These are phyloP conservation scores for Aphodius granarius DNA, from an alignment of 2,888 invertebrate genomes.

Conservation along the genomic window DNA sequence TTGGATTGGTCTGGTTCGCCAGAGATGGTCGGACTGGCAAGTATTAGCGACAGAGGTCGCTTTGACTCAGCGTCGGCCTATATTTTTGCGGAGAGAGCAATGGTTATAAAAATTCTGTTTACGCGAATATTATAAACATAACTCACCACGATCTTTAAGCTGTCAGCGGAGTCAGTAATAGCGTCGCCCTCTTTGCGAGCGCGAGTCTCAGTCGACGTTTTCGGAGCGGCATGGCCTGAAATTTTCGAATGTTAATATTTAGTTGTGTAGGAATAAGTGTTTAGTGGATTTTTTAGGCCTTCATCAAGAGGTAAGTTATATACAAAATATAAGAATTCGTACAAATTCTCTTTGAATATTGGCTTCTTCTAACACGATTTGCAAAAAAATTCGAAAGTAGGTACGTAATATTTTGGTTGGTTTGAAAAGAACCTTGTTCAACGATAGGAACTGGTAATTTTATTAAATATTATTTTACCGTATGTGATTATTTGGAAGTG, in stretches of 20 bases:
- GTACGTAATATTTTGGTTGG: too few species aligned
- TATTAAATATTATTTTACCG: too few species aligned
- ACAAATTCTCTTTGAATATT: too few species aligned
- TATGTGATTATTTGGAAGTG: too few species aligned
- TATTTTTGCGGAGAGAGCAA: background rate
- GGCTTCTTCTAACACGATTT: too few species aligned
- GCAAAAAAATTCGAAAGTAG: too few species aligned
- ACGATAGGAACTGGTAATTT: too few species aligned
- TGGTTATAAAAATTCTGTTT: background rate
- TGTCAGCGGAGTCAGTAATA: slow-evolving; percentile 29
- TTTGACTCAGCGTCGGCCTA: slow-evolving; percentile 6
- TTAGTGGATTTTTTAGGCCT: background rate
- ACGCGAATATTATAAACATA: slow-evolving; percentile 23
- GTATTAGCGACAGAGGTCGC: slow-evolving; percentile 24
- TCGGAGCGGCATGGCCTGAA: background rate
- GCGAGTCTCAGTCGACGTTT: background rate
- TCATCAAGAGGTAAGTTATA: background rate
- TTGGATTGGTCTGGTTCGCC: background rate
- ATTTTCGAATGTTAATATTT: background rate
- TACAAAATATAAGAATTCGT: too few species aligned
- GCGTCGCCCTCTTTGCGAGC: background rate
- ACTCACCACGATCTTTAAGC: slow-evolving; percentile 32
- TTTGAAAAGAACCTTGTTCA: too few species aligned
- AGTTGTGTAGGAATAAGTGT: background rate
- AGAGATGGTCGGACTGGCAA: slow-evolving; percentile 18